Conservation (phyloP, 2,888 invertebrate species). For the Hemithea aestivaria region DNA sequence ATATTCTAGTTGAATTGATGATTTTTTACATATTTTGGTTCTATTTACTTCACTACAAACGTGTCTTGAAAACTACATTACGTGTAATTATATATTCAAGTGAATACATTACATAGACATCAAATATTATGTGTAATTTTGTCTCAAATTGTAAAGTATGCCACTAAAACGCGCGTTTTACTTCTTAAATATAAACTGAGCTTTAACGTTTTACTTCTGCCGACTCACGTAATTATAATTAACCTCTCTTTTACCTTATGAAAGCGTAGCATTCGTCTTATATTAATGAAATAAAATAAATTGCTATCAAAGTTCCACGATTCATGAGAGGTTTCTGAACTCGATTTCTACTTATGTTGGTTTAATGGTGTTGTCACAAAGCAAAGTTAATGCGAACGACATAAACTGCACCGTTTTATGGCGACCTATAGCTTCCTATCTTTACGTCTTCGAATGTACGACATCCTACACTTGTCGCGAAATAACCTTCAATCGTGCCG, state of each 20-base stretch:
- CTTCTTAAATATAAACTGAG: too few species aligned
- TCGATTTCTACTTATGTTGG: slow-evolving; percentile 6
- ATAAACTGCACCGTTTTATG: slow-evolving; percentile 16
- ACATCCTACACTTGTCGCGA: slow-evolving; percentile 13
- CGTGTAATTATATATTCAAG: too few species aligned
- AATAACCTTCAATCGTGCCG: slow-evolving; percentile 16
- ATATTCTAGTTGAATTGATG: too few species aligned
- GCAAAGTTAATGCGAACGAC: slow-evolving; percentile 14
- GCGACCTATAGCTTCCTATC: slow-evolving; percentile 12
- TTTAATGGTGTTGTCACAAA: slow-evolving; percentile 13
- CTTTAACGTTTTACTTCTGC: too few species aligned
- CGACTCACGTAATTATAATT: not conserved
- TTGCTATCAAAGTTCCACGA: slow-evolving; percentile 1
- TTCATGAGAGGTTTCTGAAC: slow-evolving; percentile 10
- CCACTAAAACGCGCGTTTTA: too few species aligned
- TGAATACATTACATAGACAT: too few species aligned
- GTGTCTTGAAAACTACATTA: too few species aligned
- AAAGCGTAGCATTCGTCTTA: not conserved
- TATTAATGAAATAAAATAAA: slow-evolving; percentile 7
- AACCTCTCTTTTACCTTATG: not conserved
- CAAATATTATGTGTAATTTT: too few species aligned
- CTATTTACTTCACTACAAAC: too few species aligned
- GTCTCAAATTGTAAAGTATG: too few species aligned
- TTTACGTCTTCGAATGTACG: slow-evolving; percentile 11
- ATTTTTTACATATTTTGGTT: too few species aligned